Evolutionary conservation across 2,113 vertebrate species (phyloP).

Genomic region (Pterophyllum scalare): DNA sequence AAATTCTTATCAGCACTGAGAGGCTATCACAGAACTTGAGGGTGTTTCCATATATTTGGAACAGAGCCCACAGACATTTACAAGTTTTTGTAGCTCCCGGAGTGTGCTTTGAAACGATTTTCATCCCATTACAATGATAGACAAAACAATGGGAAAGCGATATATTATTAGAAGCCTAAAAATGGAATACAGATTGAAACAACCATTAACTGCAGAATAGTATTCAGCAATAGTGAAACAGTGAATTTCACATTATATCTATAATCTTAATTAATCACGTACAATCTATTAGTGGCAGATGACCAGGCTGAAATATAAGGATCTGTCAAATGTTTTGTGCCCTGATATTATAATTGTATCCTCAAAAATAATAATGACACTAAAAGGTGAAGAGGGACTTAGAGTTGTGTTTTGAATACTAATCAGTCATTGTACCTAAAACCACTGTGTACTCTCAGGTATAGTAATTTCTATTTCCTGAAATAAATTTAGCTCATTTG

Average conservation of each 20-base stretch:
- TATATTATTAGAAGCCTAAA: constrained; percentile 28
- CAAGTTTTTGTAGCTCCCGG: constrained; percentile 26
- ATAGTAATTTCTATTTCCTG: background rate
- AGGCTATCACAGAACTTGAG: constrained; percentile 25
- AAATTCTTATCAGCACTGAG: too few species aligned
- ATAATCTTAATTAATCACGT: background rate
- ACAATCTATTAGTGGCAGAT: background rate
- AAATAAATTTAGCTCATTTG: constrained; percentile 3
- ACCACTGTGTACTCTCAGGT: constrained; percentile 10
- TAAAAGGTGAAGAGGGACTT: background rate
- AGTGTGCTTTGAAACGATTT: constrained; percentile 45
- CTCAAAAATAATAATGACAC: background rate
- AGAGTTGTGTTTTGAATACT: constrained; percentile 18
- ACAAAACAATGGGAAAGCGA: background rate
- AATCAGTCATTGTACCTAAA: constrained; percentile 11
- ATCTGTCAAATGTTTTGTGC: background rate
- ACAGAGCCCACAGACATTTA: constrained; percentile 21
- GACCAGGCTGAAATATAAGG: background rate
- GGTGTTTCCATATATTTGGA: constrained; percentile 41
- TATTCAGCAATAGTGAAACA: background rate
- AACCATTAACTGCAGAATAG: constrained; percentile 3
- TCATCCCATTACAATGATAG: constrained; percentile 7
- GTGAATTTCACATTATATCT: background rate
- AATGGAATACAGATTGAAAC: constrained; percentile 27
- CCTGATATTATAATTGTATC: background rate